These are phyloP conservation scores for Aphodius sticticus DNA, from an alignment of 2,888 invertebrate species.

Conservation along the genomic window DNA sequence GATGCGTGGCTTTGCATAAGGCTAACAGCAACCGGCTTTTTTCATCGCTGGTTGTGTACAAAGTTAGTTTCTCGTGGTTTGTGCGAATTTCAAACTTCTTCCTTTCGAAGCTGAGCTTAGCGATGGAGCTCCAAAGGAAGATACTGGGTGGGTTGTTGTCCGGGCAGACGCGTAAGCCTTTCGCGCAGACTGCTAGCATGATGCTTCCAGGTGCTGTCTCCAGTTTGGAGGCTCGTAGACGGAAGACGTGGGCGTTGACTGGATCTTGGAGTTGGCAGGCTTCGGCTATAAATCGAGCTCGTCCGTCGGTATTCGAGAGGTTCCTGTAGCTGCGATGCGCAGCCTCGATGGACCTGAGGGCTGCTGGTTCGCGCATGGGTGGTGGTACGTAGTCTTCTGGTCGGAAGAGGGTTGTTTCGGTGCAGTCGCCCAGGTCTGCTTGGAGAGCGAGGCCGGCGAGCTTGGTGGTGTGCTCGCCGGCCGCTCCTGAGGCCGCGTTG, in stretches of 20 bases:
- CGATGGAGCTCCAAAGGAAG: conserved; percentile 95
- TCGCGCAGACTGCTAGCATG: conserved; percentile 90
- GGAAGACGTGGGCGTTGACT: conserved; percentile 84
- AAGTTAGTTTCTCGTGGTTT: conserved; percentile 85
- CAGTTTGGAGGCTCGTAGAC: conserved; percentile 79
- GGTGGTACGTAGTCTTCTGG: conserved; percentile 86
- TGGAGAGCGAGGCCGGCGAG: conserved; percentile 91
- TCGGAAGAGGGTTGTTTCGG: conserved; percentile 70
- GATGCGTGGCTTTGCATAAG: conserved; percentile 91
- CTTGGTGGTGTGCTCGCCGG: conserved; percentile 72
- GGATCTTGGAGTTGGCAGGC: conserved; percentile 84
- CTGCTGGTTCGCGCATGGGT: conserved; percentile 66
- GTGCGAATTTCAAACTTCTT: conserved; percentile 97
- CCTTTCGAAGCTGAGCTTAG: conserved; percentile 93
- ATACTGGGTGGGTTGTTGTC: conserved; percentile 75
- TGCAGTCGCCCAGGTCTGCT: conserved; percentile 88
- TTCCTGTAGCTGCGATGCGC: conserved; percentile 84
- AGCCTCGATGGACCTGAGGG: conserved; percentile 69
- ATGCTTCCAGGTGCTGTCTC: conserved; percentile 81
- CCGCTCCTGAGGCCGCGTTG: conserved; percentile 78
- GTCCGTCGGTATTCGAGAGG: conserved; percentile 81
- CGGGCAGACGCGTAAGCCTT: conserved; percentile 88
- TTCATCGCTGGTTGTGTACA: conserved; percentile 92
- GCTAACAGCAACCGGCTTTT: conserved; percentile 75
- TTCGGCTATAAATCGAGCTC: conserved; percentile 88